Conservation (phyloP, 2,113 vertebrate genomes). For the Seriola quinqueradiata region DNA sequence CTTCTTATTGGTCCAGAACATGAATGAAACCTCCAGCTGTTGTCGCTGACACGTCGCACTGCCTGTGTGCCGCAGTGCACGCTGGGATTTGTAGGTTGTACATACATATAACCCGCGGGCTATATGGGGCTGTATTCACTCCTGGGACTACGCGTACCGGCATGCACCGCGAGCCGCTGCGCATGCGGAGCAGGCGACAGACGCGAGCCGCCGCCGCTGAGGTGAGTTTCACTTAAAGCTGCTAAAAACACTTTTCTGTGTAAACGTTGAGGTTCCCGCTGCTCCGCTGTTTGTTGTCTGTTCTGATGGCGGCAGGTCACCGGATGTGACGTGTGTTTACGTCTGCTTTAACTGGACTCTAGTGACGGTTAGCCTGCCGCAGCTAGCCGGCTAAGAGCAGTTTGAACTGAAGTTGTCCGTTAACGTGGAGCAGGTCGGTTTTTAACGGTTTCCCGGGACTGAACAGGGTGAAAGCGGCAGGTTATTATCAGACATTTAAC, state of each 20-base stretch:
- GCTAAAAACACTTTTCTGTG: not conserved
- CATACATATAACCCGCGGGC: fast-evolving
- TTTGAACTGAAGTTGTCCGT: not conserved
- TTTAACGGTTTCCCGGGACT: too few species aligned
- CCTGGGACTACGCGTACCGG: conserved; percentile 68
- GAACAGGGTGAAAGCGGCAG: too few species aligned
- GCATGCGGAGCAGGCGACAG: conserved; percentile 10
- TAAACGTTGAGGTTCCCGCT: fast-evolving
- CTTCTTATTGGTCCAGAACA: not conserved
- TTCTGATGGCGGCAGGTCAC: fast-evolving
- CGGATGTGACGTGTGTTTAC: conserved; percentile 11
- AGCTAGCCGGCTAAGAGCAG: conserved; percentile 47
- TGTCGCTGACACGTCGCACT: conserved; percentile 73
- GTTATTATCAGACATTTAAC: too few species aligned
- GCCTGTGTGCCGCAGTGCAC: not conserved
- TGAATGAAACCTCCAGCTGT: conserved; percentile 12
- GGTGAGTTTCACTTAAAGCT: conserved; percentile 42
- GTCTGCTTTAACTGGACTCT: not conserved
- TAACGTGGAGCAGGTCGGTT: not conserved
- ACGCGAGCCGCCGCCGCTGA: not conserved
- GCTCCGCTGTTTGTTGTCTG: fast-evolving
- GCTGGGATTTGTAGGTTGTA: conserved; percentile 74
- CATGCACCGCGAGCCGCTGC: conserved; percentile 5
- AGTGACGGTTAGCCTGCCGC: not conserved
- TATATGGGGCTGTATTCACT: too few species aligned